phyloP scores from a whole-genome alignment of 2,888 invertebrate genomes.

The Lasioglossum calceatum region DNA sequence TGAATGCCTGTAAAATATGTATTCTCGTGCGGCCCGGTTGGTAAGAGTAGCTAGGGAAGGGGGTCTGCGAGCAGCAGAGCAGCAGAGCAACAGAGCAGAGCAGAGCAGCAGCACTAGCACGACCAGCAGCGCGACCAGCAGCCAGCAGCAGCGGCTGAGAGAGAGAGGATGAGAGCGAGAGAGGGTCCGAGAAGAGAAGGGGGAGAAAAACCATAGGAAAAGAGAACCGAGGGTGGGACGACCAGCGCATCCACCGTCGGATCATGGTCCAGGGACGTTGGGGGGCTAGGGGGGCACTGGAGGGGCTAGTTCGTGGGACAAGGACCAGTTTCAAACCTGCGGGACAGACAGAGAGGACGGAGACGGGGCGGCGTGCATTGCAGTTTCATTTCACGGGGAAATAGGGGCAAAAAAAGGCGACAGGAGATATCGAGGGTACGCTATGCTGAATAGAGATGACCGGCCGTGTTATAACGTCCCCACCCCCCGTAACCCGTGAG shows the following conservation, averaged over 20 bases:
- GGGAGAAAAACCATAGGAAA: constrained; percentile 76
- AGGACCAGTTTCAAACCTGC: constrained; percentile 24
- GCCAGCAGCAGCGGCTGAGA: constrained; percentile 34
- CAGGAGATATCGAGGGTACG: constrained; percentile 65
- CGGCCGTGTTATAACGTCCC: constrained; percentile 65
- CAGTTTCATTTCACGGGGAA: constrained; percentile 79
- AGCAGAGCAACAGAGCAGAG: neutral
- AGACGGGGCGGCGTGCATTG: constrained; percentile 61
- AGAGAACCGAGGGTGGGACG: constrained; percentile 67
- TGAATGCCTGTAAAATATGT: constrained; percentile 85
- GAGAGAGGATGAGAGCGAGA: constrained; percentile 58
- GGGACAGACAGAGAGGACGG: constrained; percentile 19
- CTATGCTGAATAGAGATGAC: constrained; percentile 76
- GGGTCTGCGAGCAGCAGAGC: constrained; percentile 17
- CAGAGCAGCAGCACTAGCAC: constrained; percentile 19
- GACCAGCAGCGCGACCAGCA: constrained; percentile 1
- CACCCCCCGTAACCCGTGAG: neutral
- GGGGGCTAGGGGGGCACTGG: constrained; percentile 5
- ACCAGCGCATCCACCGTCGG: constrained; percentile 47
- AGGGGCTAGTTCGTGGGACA: constrained; percentile 10
- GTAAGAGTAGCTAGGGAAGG: constrained; percentile 52
- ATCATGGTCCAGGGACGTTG: constrained; percentile 19
- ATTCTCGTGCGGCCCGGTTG: constrained; percentile 78
- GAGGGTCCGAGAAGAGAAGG: constrained; percentile 50
- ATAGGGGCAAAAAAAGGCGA: constrained; percentile 76